Percentiles rank a stretch among this genome's conserved stretches.
Conservation (phyloP, 2,113 vertebrate genomes). For the Urocolius indicus region DNA sequence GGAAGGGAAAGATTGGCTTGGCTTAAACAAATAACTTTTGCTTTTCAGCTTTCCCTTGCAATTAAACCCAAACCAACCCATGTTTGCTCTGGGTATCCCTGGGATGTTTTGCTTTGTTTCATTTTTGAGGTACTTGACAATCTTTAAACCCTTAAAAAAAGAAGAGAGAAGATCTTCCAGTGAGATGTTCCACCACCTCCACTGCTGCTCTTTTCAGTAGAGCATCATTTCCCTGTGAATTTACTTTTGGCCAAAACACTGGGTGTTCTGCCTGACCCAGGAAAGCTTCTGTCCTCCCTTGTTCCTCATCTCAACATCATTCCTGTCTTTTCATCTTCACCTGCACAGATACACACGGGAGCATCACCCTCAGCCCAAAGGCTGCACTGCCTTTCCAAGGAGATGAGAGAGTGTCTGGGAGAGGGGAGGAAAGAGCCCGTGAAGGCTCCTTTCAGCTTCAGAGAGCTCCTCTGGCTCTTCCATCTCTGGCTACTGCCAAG, state of each 20-base stretch:
- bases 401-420: neutral
- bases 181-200: neutral
- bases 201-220: neutral
- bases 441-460: neutral
- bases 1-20: neutral
- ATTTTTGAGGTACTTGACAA: neutral
- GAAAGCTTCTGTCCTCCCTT: neutral
- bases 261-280: neutral
- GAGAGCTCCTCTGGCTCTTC: constrained; percentile 6
- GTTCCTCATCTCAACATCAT: neutral
- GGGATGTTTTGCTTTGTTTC: neutral
- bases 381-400: neutral
- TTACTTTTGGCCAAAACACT: fast-evolving
- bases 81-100: neutral
- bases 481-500: constrained; percentile 37
- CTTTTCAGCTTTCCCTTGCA: neutral
- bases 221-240: neutral
- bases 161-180: neutral
- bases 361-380: neutral
- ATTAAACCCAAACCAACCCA: neutral
- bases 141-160: neutral
- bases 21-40: neutral
- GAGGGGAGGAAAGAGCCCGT: neutral
- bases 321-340: neutral
- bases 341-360: neutral